A percentile compares a stretch with the other conserved stretches of the same genome.
Conservation (phyloP, 2,797 vertebrate species). For the Myiotriccus ornatus region DNA sequence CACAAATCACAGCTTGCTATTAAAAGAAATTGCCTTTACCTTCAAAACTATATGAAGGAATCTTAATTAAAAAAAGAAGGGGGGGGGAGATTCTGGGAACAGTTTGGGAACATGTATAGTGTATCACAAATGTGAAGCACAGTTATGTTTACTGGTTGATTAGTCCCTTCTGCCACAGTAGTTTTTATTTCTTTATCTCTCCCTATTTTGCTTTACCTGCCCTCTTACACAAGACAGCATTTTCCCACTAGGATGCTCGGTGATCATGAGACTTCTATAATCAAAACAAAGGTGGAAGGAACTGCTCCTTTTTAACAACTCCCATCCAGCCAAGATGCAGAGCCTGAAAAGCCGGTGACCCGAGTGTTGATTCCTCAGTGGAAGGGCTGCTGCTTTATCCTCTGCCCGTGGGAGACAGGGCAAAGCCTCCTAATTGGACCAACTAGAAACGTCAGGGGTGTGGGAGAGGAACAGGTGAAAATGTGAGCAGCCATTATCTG, state of each 20-base stretch:
- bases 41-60: neutral
- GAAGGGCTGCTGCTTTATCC: constrained; percentile 1
- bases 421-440: constrained; percentile 59
- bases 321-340: constrained; percentile 18
- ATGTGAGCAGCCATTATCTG: constrained; percentile 69
- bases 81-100: neutral
- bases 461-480: constrained; percentile 69
- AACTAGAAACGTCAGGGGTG: constrained; percentile 54
- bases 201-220: neutral
- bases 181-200: neutral
- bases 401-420: constrained; percentile 40
- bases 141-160: neutral
- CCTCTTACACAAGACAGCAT: neutral
- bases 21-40: neutral
- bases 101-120: neutral
- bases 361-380: constrained; percentile 29
- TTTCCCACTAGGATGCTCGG: neutral
- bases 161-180: neutral
- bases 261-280: neutral
- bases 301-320: neutral
- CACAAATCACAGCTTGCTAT: neutral
- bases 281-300: neutral
- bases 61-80: neutral
- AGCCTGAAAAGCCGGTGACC: constrained; percentile 30
- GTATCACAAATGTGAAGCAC: neutral